Base-by-base conservation (phyloP, 2,888 invertebrate genomes). In the Ectobius pallidus region DNA sequence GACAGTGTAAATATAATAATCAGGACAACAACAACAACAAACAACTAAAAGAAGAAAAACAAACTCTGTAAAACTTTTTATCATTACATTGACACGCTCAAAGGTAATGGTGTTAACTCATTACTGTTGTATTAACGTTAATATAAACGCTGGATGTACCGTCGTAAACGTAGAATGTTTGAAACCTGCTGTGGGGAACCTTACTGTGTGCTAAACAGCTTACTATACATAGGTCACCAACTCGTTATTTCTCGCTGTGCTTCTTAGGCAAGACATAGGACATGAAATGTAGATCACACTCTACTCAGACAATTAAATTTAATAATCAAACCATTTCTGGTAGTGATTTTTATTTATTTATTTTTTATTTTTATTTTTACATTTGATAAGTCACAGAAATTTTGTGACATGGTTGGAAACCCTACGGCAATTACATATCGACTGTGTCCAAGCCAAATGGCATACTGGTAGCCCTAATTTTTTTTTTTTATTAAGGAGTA, bases 71-170 rank as follows among this genome's bases (percentile, higher is more conserved):
- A 25, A 58, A 58, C 14, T 58, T 58, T 58, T 58, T 30, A 58
- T 58, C 30, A 30, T 30, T 58, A 58, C 32, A 58, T 58, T 58
- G 11, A 55, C 55, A 55, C 20, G 55, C 58, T 58, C 58, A 58
- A 58, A 16, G 30, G 22, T 22, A 52, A 25, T 58, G 58, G 27
- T 22, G 22, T 11, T 52, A 22, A 22, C 52, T 52, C 52, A 52
- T 58, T 30, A 30, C 32, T 58, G 58, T 52, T 25, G 52, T 52
- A 25, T 52, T 52, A 52, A 11, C 25, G 25, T 22, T 22, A 22
- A 34, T 52, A 22, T 22, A 22, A 22, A 52, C 25, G 52, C 52
- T 52, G 52, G 25, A 22, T 52, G 25, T 52, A 52, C 20, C 20
- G 14, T 14, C 25, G 6, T 6, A 7, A 52, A 2, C 14, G 27